Percentiles rank a stretch among this genome's conserved stretches.
phyloP scores from a whole-genome alignment of 2,888 invertebrate species.

The Cheilosia vernalis region DNA sequence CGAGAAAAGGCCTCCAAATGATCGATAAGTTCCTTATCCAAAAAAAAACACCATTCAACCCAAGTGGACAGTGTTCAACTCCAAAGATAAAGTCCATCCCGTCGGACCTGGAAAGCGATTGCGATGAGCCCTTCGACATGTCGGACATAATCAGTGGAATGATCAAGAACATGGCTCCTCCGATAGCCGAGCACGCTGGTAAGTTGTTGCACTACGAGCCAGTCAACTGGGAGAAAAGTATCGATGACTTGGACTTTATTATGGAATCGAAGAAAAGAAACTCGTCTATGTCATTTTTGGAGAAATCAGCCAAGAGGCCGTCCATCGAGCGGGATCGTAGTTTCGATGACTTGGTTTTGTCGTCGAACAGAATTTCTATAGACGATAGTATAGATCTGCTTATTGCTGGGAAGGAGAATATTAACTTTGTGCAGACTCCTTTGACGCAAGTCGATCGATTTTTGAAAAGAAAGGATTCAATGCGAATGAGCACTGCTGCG shows the following conservation, averaged over 20 bases:
- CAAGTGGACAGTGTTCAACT: constrained; percentile 78
- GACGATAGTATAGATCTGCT: constrained; percentile 80
- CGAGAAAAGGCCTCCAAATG: constrained; percentile 77
- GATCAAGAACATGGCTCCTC: constrained; percentile 78
- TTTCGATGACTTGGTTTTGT: background rate
- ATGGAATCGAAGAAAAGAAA: constrained; percentile 76
- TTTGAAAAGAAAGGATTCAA: constrained; percentile 73
- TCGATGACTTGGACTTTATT: constrained; percentile 78
- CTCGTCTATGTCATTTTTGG: constrained; percentile 74
- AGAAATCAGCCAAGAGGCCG: constrained; percentile 65
- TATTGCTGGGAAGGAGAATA: constrained; percentile 62
- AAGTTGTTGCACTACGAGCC: constrained; percentile 79
- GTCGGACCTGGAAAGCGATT: constrained; percentile 81
- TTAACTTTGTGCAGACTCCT: constrained; percentile 12
- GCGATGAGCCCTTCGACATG: constrained; percentile 84
- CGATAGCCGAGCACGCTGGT: constrained; percentile 78
- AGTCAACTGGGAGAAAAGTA: constrained; percentile 67
- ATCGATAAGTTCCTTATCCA: constrained; percentile 81
- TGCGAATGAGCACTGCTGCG: constrained; percentile 41
- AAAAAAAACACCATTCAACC: constrained; percentile 26
- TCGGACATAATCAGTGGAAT: constrained; percentile 85
- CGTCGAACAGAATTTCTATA: constrained; percentile 75
- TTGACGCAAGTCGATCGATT: constrained; percentile 79
- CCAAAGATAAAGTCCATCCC: constrained; percentile 79
- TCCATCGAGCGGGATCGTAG: constrained; percentile 77